Base-by-base conservation (phyloP, 1,140 invertebrate genomes). In the Scaptomyza montana region DNA sequence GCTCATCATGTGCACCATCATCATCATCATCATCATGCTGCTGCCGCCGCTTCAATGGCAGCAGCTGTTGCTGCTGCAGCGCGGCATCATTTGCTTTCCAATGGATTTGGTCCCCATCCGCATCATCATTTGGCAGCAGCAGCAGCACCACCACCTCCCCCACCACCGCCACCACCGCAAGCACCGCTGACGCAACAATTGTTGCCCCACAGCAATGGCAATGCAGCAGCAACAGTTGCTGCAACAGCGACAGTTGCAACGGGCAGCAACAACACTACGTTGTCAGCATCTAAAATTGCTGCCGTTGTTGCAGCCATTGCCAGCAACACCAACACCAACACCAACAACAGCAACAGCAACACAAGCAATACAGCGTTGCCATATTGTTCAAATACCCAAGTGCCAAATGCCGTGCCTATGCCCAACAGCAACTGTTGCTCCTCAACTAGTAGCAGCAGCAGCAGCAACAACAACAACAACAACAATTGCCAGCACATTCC, bases 151-250 rank as follows among this genome's bases (percentile, higher is more conserved):
- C 21, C 68, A 55, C n/a, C 54, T 47, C 8, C 46, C 50, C 36
- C 69, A 50, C 39, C 57, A 28, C 16, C n/a, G 19, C n/a, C 41
- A 13, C 56, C 36, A 16, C 67, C 55, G n/a, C 49, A n/a, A 80
- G 77, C 72, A 68, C 81, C 49, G 91, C 85, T 62, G 90, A 89
- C 41, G 53, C 45, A 67, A 55, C 61, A 73, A 90, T 89, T n/a
- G 28, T n/a, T 39, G 51, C 51, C 28, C 28, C 51, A 54, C 13
- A 54, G 30, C 30, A 54, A 54, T 54, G 12, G 39, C 61, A 73
- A 21, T 50, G 39, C 39, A 43, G 39, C 39, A 77, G 79, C 84
- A 78, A 62, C 79, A 61, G 55, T 30, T 62, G 49, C 8, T 60
- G 47, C 39, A 3, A 50, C 61, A 65, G 45, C 70, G 51, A 21